Evolutionary conservation across 2,888 invertebrate genomes (phyloP), one percentile per base, ranked within the genome.

Genomic region (Eupelmus urozonus): DNA sequence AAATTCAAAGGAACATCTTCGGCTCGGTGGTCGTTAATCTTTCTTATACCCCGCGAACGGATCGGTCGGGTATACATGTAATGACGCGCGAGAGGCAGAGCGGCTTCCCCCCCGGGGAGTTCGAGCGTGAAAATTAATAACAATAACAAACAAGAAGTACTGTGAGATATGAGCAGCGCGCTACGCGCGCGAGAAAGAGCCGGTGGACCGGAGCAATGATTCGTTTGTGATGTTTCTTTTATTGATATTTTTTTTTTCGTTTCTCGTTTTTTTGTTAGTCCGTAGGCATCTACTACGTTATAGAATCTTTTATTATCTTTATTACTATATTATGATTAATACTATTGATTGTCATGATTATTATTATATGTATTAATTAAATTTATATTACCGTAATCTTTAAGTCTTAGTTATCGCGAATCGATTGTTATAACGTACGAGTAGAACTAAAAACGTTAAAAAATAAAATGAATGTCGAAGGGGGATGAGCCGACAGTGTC

Each of bases 201-300:
- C 51, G 69, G 73, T 70, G n/a, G 67, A 63, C 67, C 66, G 67
- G 75, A 81, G 80, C 53, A 42, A 53, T 70, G 57, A 66, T 76
- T 71, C 57, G 53, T 76, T 76, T 80, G 80, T 80, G 75, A 71
- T 80, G 76, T 80, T 77, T 74, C 51, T 80, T 42, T 74, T 73
- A 49, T 20, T 63, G 76, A 59, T 78, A 81, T 81, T 75, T 79
- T 82, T 81, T 62, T 65, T 77, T 80, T 82, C 70, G 80, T 82
- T 82, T 79, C 67, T 77, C 75, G 73, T 76, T 69, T 62, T 45
- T 42, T 57, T 75, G 11, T 74, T 76, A 81, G 65, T 71, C 57
- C 65, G 67, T 76, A 72, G 71, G 59, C 20, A 69, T 74, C 60
- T 55, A 59, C 27, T 70, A 51, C 62, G 75, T 72, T 79, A 71